Evolutionary conservation across 2,797 vertebrate species (phyloP).

Genomic region (Coracias cyanogaster): DNA sequence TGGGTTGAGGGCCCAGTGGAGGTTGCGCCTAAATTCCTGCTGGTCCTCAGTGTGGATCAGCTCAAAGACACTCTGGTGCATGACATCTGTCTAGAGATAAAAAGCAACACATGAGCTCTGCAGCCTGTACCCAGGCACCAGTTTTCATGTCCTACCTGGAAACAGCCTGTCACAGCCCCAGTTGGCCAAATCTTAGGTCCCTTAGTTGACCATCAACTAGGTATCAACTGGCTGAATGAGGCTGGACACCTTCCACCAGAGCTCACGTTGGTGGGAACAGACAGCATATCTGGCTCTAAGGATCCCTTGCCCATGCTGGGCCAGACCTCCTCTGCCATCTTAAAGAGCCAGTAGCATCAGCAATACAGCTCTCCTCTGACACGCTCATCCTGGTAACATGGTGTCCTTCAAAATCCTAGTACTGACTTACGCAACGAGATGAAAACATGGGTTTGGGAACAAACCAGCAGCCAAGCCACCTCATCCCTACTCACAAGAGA

Average conservation of each 20-base stretch:
- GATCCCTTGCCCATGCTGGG: background rate
- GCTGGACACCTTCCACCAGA: background rate
- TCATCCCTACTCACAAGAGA: background rate
- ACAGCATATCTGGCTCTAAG: background rate
- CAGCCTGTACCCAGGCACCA: background rate
- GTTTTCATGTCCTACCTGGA: background rate
- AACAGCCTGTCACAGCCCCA: background rate
- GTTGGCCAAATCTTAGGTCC: background rate
- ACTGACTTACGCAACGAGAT: background rate
- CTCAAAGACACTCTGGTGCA: constrained; percentile 87
- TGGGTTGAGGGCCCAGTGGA: constrained; percentile 84
- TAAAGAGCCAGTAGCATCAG: background rate
- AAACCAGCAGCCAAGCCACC: background rate
- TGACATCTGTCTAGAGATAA: constrained; percentile 82
- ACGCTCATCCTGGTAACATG: accelerated
- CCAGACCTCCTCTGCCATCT: background rate
- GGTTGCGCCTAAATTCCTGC: constrained; percentile 83
- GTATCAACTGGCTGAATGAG: background rate
- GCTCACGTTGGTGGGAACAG: background rate
- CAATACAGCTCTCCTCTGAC: background rate
- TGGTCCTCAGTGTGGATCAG: constrained; percentile 87
- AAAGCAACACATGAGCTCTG: accelerated
- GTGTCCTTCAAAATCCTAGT: background rate
- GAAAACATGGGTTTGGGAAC: background rate
- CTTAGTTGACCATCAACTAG: background rate